These are phyloP conservation scores for Drosophila borborema DNA, from an alignment of 2,888 invertebrate genomes.

Conservation along the genomic window DNA sequence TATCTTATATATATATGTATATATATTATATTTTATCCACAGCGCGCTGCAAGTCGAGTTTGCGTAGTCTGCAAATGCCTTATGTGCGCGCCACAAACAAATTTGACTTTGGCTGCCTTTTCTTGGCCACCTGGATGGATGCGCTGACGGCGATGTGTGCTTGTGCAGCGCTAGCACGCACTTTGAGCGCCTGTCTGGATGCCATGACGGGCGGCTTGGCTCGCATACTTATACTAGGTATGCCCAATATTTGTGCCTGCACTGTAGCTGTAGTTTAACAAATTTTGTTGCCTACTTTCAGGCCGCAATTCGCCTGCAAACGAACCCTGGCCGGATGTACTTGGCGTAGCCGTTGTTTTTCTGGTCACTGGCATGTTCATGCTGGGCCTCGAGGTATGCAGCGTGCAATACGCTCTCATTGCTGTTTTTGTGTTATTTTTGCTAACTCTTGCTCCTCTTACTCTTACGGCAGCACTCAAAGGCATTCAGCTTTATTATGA, in stretches of 20 bases:
- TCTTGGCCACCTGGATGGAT: constrained; percentile 87
- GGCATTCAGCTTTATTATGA: constrained; percentile 84
- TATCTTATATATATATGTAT: background rate
- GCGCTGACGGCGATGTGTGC: constrained; percentile 86
- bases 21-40: background rate
- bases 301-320: constrained; percentile 85
- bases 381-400: constrained; percentile 86
- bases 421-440: background rate
- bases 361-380: constrained; percentile 87
- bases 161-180: constrained; percentile 86
- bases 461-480: constrained; percentile 81
- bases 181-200: constrained; percentile 87
- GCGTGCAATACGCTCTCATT: background rate
- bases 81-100: constrained; percentile 85
- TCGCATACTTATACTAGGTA: constrained; percentile 86
- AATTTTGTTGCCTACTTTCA: constrained; percentile 68
- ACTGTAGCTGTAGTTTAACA: constrained; percentile 22
- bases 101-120: constrained; percentile 85
- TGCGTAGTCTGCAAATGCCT: constrained; percentile 84
- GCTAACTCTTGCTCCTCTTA: background rate
- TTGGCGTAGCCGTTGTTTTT: constrained; percentile 87
- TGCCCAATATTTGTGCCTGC: constrained; percentile 22
- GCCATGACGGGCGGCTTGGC: constrained; percentile 87
- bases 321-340: constrained; percentile 87
- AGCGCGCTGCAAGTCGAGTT: constrained; percentile 84